A percentile compares a stretch with the other conserved stretches of the same genome.
Conservation (phyloP, 2,113 vertebrate genomes). For the Gadus chalcogrammus region DNA sequence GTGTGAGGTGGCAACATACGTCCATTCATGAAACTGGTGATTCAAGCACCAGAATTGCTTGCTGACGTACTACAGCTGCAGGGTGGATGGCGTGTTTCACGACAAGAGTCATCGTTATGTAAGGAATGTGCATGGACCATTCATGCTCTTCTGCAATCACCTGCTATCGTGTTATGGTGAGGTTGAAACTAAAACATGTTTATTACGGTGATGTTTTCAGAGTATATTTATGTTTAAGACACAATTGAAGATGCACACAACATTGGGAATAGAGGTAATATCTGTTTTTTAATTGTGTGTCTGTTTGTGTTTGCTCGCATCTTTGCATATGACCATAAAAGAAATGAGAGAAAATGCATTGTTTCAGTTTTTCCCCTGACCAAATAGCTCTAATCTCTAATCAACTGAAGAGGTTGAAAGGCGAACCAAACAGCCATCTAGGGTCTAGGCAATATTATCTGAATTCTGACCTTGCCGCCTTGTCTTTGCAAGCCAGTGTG, state of each 20-base stretch:
- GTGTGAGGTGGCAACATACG: not conserved
- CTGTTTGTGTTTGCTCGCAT: not conserved
- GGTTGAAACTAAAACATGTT: no score
- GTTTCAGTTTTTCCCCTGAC: no score
- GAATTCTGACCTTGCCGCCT: not conserved
- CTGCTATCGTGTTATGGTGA: not conserved
- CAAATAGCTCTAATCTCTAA: no score
- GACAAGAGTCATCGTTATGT: constrained; percentile 24
- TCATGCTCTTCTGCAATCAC: constrained; percentile 1
- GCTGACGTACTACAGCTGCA: constrained; percentile 40
- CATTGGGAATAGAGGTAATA: no score
- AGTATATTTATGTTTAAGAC: no score
- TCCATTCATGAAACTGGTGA: constrained; percentile 63
- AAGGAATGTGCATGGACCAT: constrained; percentile 27
- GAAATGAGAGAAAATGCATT: no score
- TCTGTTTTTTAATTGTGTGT: not conserved
- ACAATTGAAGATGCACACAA: no score
- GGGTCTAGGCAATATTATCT: no score
- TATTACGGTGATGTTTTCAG: no score
- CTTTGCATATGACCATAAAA: no score
- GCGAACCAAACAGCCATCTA: no score
- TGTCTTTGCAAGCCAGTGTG: not conserved
- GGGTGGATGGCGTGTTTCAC: constrained; percentile 36
- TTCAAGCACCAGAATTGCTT: constrained; percentile 54
- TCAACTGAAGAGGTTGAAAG: no score